Conservation (phyloP, 2,113 vertebrate species). For the Leucoraja erinaceus region DNA sequence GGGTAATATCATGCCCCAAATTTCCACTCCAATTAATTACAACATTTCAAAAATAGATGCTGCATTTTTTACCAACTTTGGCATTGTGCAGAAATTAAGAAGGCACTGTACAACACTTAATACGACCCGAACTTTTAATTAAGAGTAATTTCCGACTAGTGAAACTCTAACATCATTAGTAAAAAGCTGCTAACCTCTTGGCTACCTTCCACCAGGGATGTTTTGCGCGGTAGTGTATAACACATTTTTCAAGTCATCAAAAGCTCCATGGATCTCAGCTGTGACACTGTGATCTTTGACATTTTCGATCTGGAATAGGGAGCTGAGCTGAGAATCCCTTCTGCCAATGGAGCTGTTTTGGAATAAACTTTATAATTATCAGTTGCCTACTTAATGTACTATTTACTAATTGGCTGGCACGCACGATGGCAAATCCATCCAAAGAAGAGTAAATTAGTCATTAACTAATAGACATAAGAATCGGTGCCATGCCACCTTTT, state of each 20-base stretch:
- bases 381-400: conserved; percentile 34
- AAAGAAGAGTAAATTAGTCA: conserved; percentile 38
- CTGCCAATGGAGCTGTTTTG: conserved; percentile 37
- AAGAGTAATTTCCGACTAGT: conserved; percentile 20
- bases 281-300: conserved; percentile 39
- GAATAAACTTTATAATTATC: conserved; percentile 37
- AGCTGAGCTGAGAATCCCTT: conserved; percentile 29
- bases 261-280: conserved; percentile 32
- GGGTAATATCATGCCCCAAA: not conserved
- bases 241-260: conserved; percentile 36
- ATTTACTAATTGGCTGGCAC: conserved; percentile 39
- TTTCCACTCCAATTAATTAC: conserved; percentile 26
- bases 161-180: conserved; percentile 29
- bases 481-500: conserved; percentile 32
- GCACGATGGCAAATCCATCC: conserved; percentile 28
- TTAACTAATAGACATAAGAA: conserved; percentile 34
- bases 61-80: conserved; percentile 26
- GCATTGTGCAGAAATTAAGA: not conserved
- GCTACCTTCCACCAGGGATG: conserved; percentile 22
- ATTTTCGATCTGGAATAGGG: conserved; percentile 36
- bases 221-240: conserved; percentile 9
- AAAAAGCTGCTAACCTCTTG: conserved; percentile 38
- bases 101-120: conserved; percentile 7
- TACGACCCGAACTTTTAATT: conserved; percentile 20
- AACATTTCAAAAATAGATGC: not conserved